phyloP scores from a whole-genome alignment of 2,888 invertebrate genomes.

The Julus scandinavius region DNA sequence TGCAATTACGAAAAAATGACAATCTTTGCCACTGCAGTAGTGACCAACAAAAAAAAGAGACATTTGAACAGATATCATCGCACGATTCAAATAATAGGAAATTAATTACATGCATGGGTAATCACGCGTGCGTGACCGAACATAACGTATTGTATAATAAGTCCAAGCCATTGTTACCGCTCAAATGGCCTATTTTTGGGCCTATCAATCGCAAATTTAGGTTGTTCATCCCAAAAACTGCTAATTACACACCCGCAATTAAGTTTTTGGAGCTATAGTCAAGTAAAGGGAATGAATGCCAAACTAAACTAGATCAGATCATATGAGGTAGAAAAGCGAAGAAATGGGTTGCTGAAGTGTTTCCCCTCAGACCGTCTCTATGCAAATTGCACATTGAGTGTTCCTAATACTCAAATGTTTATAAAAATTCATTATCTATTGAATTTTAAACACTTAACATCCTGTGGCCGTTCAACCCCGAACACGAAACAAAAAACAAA shows the following conservation, averaged over 20 bases:
- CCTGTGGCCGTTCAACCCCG: background rate
- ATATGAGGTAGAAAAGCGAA: background rate
- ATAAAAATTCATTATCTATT: background rate
- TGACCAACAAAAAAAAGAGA: background rate
- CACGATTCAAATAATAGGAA: constrained; percentile 17
- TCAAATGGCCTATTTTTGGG: constrained; percentile 8
- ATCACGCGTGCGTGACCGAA: constrained; percentile 9
- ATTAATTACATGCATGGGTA: constrained; percentile 21
- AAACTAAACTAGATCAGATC: constrained; percentile 28
- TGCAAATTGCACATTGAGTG: background rate
- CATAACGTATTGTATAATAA: background rate
- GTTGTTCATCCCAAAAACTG: constrained; percentile 34
- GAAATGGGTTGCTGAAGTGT: background rate
- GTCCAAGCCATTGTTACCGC: background rate
- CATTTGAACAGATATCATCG: constrained; percentile 16
- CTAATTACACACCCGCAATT: constrained; percentile 42
- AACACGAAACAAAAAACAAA: background rate
- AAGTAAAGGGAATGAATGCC: background rate
- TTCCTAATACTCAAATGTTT: background rate
- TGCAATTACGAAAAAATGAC: background rate
- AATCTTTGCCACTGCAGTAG: background rate
- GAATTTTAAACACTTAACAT: background rate
- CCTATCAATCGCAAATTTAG: constrained; percentile 33
- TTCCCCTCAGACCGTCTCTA: background rate
- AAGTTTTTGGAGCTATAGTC: background rate